phyloP scores from a whole-genome alignment of 2,113 vertebrate species.

The Phycodurus eques region DNA sequence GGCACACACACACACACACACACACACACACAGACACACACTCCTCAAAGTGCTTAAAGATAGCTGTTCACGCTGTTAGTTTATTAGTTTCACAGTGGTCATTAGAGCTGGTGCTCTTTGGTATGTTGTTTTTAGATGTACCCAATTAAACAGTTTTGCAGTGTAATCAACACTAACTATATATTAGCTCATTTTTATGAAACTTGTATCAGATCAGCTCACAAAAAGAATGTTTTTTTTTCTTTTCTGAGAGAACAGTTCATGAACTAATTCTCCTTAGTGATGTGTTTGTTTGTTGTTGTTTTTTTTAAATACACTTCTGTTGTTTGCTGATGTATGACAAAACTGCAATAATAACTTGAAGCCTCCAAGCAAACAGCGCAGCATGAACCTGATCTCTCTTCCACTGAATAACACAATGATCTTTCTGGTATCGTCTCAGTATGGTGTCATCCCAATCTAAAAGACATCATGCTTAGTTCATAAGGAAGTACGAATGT shows the following conservation, averaged over 20 bases:
- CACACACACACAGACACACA: no score
- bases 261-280: background rate
- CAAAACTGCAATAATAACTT: background rate
- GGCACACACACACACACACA: background rate
- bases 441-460: background rate
- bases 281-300: background rate
- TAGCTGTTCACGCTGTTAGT: conserved; percentile 19
- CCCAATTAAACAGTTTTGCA: conserved; percentile 20
- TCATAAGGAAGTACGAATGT: no score
- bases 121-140: conserved; percentile 17
- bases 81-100: conserved; percentile 28
- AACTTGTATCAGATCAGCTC: background rate
- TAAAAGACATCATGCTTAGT: background rate
- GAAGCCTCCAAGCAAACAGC: background rate
- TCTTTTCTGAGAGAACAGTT: background rate
- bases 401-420: background rate
- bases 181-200: conserved; percentile 4
- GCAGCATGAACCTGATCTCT: background rate
- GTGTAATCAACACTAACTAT: background rate
- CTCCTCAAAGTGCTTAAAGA: conserved; percentile 33
- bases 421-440: background rate
- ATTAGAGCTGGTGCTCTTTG: conserved; percentile 21
- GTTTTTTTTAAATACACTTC: background rate
- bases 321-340: background rate
- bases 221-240: background rate